Conservation (phyloP, 2,888 invertebrate species). For the Caenorhabditis imperialis region DNA sequence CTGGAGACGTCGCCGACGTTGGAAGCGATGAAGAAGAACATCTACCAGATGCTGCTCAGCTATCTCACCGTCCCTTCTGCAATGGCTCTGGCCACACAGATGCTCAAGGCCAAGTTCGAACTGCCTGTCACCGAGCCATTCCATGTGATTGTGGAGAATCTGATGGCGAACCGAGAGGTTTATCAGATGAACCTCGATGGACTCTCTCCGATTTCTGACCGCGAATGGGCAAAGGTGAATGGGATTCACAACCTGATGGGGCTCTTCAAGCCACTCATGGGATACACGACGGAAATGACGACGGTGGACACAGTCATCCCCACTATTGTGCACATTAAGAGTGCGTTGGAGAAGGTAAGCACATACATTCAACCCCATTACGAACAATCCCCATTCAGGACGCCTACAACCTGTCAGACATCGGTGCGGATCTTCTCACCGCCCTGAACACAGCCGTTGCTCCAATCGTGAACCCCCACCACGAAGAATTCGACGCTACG, state of each 20-base stretch:
- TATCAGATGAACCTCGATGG: conserved; percentile 38
- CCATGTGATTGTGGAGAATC: conserved; percentile 56
- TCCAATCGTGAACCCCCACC: conserved; percentile 55
- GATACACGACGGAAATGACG: conserved; percentile 47
- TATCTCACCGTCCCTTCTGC: conserved; percentile 53
- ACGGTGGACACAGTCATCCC: conserved; percentile 74
- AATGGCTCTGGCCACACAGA: conserved; percentile 25
- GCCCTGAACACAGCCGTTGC: conserved; percentile 38
- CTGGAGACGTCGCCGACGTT: conserved; percentile 24
- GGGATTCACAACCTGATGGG: conserved; percentile 40
- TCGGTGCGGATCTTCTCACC: conserved; percentile 32
- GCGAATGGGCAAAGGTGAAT: conserved; percentile 34
- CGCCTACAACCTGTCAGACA: conserved; percentile 42
- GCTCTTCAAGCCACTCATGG: conserved; percentile 41
- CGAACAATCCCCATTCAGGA: conserved; percentile 23
- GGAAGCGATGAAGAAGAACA: conserved; percentile 40
- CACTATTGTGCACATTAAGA: conserved; percentile 66
- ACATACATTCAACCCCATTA: not conserved
- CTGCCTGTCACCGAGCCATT: conserved; percentile 68
- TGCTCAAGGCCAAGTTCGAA: conserved; percentile 49
- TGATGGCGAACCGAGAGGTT: conserved; percentile 19
- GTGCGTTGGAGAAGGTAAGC: conserved; percentile 65
- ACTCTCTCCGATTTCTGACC: conserved; percentile 21
- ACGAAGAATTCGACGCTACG: conserved; percentile 58
- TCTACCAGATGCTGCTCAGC: conserved; percentile 57